Evolutionary conservation across 35 echinoderm and acorn worm genomes (phyloP).

Genomic region (Apostichopus japonicus): DNA sequence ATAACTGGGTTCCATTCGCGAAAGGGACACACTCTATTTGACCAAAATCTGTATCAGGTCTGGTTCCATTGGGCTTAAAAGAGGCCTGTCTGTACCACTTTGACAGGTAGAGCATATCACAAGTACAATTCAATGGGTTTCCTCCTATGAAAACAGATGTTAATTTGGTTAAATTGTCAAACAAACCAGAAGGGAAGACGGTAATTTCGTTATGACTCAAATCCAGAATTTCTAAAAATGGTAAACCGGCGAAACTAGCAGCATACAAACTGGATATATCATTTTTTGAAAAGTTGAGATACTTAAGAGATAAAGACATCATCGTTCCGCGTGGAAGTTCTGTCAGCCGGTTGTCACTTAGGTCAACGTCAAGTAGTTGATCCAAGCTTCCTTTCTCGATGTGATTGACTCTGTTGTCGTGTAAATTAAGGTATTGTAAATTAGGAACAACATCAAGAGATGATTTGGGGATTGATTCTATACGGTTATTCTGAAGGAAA

Average conservation of each 20-base stretch:
- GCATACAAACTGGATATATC: slow-evolving; percentile 7
- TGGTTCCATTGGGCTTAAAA: slow-evolving; percentile 1
- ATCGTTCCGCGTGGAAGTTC: not conserved
- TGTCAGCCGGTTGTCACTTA: slow-evolving; percentile 8
- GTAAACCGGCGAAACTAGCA: slow-evolving; percentile 12
- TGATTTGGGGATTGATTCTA: not conserved
- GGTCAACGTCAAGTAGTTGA: slow-evolving; percentile 9
- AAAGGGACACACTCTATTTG: slow-evolving; percentile 44
- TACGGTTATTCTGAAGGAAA: slow-evolving; percentile 3
- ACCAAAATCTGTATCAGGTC: not conserved
- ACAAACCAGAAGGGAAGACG: slow-evolving; percentile 4
- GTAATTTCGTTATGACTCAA: slow-evolving; percentile 47
- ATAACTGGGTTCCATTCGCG: not conserved
- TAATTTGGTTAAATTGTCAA: slow-evolving; percentile 31
- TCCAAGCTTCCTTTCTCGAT: slow-evolving; percentile 13
- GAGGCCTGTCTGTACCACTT: slow-evolving; percentile 23
- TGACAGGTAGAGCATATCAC: slow-evolving; percentile 49
- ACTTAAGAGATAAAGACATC: not conserved
- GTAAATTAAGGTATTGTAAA: slow-evolving; percentile 25
- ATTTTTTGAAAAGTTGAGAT: slow-evolving; percentile 39
- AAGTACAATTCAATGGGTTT: slow-evolving; percentile 40
- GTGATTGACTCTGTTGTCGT: slow-evolving; percentile 3
- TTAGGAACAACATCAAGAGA: slow-evolving; percentile 8
- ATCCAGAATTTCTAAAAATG: slow-evolving; percentile 19
- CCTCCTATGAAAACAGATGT: slow-evolving; percentile 15